A percentile compares a stretch with the other conserved stretches of the same genome.
phyloP scores from a whole-genome alignment of 1,140 invertebrate genomes.

The Leptinotarsa defecta region DNA sequence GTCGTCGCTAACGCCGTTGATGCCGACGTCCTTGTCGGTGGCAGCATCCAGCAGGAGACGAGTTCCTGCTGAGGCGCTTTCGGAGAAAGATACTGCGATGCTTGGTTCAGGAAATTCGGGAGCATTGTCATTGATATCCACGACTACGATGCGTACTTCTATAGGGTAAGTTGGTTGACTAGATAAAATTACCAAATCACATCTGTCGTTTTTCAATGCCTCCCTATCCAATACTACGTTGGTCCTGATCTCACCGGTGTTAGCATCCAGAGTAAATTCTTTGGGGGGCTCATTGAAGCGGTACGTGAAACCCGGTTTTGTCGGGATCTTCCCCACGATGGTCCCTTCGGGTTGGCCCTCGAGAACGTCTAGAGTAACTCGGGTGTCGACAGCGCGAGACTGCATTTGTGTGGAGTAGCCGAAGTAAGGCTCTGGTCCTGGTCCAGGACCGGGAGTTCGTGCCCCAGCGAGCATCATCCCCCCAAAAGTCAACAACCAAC shows the following conservation, averaged over 20 bases:
- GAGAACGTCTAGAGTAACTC: conserved; percentile 80
- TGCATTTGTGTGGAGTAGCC: conserved; percentile 72
- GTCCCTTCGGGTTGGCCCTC: conserved; percentile 84
- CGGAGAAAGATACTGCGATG: conserved; percentile 85
- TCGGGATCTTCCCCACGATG: conserved; percentile 82
- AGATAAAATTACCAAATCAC: conserved; percentile 87
- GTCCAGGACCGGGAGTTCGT: conserved; percentile 57
- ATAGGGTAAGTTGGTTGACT: conserved; percentile 93
- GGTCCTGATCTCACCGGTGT: conserved; percentile 82
- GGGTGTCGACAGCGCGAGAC: conserved; percentile 82
- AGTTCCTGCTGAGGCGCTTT: conserved; percentile 86
- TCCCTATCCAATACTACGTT: conserved; percentile 82
- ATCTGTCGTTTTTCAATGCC: conserved; percentile 73
- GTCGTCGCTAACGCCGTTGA: conserved; percentile 83
- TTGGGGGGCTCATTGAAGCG: conserved; percentile 87
- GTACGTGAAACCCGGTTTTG: conserved; percentile 84
- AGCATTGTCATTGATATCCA: conserved; percentile 88
- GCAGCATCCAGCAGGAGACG: conserved; percentile 85
- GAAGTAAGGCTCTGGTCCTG: conserved; percentile 52
- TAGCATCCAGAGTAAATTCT: conserved; percentile 80
- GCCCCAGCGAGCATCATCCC: conserved; percentile 44
- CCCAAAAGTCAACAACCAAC: conserved; percentile 26
- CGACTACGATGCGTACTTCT: conserved; percentile 83
- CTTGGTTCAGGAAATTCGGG: conserved; percentile 87
- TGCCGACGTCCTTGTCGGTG: conserved; percentile 82